These are phyloP conservation scores for Halcyon leucocephala DNA, from an alignment of 2,797 vertebrate genomes.

Conservation along the genomic window DNA sequence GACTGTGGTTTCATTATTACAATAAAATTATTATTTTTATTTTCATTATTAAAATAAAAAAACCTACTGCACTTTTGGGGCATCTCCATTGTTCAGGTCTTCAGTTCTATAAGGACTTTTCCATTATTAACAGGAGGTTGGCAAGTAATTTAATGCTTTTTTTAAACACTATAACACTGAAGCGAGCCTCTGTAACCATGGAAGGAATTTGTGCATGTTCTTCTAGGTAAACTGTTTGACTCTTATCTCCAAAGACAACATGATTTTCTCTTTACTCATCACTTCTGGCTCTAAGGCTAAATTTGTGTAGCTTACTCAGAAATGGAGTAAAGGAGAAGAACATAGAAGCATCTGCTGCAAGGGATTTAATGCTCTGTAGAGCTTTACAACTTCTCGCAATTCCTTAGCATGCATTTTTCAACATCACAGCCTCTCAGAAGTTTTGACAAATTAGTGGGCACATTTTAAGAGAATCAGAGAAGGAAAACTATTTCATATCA, in stretches of 20 bases:
- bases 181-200: neutral
- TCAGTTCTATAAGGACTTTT: neutral
- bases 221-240: neutral
- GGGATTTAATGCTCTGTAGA: neutral
- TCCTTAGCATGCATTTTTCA: neutral
- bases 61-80: slow-evolving; percentile 38
- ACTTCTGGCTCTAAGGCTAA: neutral
- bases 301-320: neutral
- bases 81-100: slow-evolving; percentile 10
- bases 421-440: neutral
- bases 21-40: no score
- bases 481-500: neutral
- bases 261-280: neutral
- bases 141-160: neutral
- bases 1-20: slow-evolving; percentile 14
- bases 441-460: neutral
- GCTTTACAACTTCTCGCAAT: neutral
- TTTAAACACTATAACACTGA: neutral
- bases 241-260: neutral
- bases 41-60: no score
- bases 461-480: neutral
- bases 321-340: neutral
- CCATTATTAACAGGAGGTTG: neutral
- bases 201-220: neutral
- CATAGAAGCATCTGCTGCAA: neutral